Evolutionary conservation across 2,888 invertebrate genomes (phyloP).

Genomic region (Lapara coniferarum): DNA sequence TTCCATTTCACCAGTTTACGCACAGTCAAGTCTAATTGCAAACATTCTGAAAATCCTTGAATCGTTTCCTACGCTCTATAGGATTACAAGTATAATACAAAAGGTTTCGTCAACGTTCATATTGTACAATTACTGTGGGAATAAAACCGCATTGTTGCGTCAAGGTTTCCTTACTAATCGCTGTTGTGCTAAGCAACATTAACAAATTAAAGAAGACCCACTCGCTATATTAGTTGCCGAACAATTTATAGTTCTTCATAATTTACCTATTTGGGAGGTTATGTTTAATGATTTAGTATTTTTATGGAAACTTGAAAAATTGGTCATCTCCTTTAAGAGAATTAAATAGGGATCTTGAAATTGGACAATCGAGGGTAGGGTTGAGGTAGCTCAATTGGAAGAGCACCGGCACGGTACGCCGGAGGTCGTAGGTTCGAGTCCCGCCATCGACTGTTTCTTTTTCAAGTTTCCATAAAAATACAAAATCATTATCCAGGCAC

Average conservation of each 20-base stretch:
- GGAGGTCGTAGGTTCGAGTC: too few relatives aligned
- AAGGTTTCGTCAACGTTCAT: constrained; percentile 53
- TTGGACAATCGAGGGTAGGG: too few relatives aligned
- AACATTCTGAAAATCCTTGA: constrained; percentile 10
- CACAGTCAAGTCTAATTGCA: neutral
- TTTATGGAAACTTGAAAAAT: too few relatives aligned
- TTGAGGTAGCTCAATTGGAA: too few relatives aligned
- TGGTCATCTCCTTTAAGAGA: too few relatives aligned
- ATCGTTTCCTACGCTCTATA: constrained; percentile 6
- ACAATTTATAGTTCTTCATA: neutral
- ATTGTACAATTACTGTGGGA: constrained; percentile 50
- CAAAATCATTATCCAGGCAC: too few relatives aligned
- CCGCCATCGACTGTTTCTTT: too few relatives aligned
- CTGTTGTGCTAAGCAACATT: neutral
- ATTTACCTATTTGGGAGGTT: neutral
- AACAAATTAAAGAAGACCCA: constrained; percentile 8
- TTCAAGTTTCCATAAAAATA: too few relatives aligned
- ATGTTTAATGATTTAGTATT: too few relatives aligned
- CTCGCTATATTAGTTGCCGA: too few relatives aligned
- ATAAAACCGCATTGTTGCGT: constrained; percentile 52
- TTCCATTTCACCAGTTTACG: neutral
- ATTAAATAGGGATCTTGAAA: too few relatives aligned
- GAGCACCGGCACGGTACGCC: too few relatives aligned
- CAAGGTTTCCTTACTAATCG: constrained; percentile 46
- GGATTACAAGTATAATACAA: constrained; percentile 40